Evolutionary conservation across 2,113 vertebrate genomes (phyloP), one percentile per base, ranked within the genome.

Genomic region (Anolis carolinensis): DNA sequence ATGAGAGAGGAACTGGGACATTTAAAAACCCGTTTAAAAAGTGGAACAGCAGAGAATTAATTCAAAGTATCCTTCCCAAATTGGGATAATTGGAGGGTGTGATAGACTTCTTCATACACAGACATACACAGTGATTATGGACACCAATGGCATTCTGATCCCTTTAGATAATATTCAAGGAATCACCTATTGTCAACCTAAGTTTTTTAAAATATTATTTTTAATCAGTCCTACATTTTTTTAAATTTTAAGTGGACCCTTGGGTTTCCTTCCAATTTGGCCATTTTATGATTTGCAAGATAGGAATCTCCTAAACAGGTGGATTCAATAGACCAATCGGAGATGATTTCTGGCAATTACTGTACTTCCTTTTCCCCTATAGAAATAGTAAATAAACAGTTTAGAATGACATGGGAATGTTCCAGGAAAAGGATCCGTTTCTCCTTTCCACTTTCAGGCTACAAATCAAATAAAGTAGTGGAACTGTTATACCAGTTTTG

Each of bases 101-200:
- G 55, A 59, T 14, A 59, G 14, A 59, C 55, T 59, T 59, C 18
- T 59, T 59, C 11, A 59, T 52, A 5, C 48, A 55, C 27, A 55
- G 27, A 21, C n/a, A n/a, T n/a, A 32, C 76, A 78, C 50, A 55
- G 34, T 6, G 18, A 16, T 20, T 16, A 44, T 18, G 32, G 30
- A 32, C n/a, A 55, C 88, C 81, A 89, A 87, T 86, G 65, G 70
- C 88, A 90, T 91, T 92, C 90, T 91, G 65, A 83, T 88, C 23
- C 73, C 87, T 92, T 85, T 89, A 39, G 88, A 88, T 87, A 52
- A 86, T 91, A 88, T 71, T 87, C 70, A 86, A 87, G 90, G 86
- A 93, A 92, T 91, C 87, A 92, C 90, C 87, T 55, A 44, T 59
- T 18, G 4, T 59, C 55, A 59, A 59, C 16, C 1, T 59, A 59